Base-by-base conservation (phyloP, 2,797 vertebrate species). In the Buphagus erythrorhynchus region DNA sequence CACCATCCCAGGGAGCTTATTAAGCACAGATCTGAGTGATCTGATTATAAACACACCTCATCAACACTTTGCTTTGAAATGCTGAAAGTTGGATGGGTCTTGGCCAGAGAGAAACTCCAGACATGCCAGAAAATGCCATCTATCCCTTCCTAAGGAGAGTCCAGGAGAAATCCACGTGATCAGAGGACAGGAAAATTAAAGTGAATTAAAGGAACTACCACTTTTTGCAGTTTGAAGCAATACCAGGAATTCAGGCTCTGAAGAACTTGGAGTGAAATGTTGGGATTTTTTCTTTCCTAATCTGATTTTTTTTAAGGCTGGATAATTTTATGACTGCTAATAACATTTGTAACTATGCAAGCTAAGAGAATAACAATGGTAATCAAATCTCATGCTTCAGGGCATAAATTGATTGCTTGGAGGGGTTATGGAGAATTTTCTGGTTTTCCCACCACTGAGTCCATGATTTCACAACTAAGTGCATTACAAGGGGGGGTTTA, bases 351-450 rank as follows among this genome's bases (percentile, higher is more conserved):
- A 93, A 72, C 91, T 94, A 75, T 33, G 74, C 86, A 90, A 95
- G 82, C 91, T 90, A 93, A 93, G 86, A 94, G 93, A 93, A 91
- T 95, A 95, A 67, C 88, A 94, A 80, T 76, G 85, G 58, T 93
- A 95, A 96, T 96, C 93, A 95, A 96, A 96, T 96, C 84, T 92
- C 93, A 91, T 85, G 90, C 95, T 96, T 96, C 95, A 89, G 95
- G 93, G 93, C 93, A 94, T 94, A 95, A 96, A 95, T 88, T 97
- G 93, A 95, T 96, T 95, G 89, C 86, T 94, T 93, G 69, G 74
- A 74, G 79, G 96, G 73, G 33, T 83, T 80, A 66, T 36, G 79
- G 90, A 92, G 85, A 62, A 73, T 97, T 96, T 81, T 62, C 74
- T 92, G 74, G 68, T 78, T 75, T 93, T 49, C 75, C 79, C 79